These are phyloP conservation scores for Anthonomus grandis DNA, from an alignment of 1,140 invertebrate genomes.

Conservation along the genomic window DNA sequence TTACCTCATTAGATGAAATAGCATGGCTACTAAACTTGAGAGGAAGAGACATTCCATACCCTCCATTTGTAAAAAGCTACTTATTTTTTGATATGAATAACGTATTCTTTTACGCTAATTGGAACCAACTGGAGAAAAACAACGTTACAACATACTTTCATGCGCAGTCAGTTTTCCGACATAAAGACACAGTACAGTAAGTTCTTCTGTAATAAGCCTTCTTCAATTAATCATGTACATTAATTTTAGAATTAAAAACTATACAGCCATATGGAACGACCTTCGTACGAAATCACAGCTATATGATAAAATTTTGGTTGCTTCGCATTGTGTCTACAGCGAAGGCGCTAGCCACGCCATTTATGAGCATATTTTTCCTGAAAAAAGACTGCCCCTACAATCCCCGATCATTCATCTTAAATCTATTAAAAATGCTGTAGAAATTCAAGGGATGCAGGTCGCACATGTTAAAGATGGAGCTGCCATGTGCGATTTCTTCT, in stretches of 20 bases:
- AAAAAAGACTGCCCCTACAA: constrained; percentile 57
- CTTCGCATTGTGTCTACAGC: constrained; percentile 66
- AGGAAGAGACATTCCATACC: constrained; percentile 84
- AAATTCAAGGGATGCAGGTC: constrained; percentile 82
- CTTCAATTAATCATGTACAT: not conserved
- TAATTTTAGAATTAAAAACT: constrained; percentile 62
- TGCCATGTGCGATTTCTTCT: constrained; percentile 86
- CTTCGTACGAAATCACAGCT: constrained; percentile 62
- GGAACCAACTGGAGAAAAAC: constrained; percentile 44
- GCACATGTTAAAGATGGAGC: constrained; percentile 84
- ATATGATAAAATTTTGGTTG: constrained; percentile 68
- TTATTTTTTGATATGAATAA: constrained; percentile 58
- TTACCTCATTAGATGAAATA: constrained; percentile 89
- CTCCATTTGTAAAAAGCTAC: constrained; percentile 78
- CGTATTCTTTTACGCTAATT: constrained; percentile 61
- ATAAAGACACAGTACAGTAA: constrained; percentile 38
- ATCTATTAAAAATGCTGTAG: constrained; percentile 79
- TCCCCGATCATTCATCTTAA: constrained; percentile 81
- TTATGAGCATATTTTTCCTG: constrained; percentile 59
- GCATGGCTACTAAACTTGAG: constrained; percentile 95
- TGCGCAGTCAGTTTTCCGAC: constrained; percentile 28
- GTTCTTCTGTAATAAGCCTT: constrained; percentile 11
- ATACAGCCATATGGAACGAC: constrained; percentile 67
- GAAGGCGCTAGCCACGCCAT: constrained; percentile 75
- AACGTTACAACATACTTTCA: constrained; percentile 36